A percentile compares a stretch with the other conserved stretches of the same genome.
Evolutionary conservation across 53 echinoderm and acorn worm genomes (phyloP).

Genomic region (Holothuria scabra): DNA sequence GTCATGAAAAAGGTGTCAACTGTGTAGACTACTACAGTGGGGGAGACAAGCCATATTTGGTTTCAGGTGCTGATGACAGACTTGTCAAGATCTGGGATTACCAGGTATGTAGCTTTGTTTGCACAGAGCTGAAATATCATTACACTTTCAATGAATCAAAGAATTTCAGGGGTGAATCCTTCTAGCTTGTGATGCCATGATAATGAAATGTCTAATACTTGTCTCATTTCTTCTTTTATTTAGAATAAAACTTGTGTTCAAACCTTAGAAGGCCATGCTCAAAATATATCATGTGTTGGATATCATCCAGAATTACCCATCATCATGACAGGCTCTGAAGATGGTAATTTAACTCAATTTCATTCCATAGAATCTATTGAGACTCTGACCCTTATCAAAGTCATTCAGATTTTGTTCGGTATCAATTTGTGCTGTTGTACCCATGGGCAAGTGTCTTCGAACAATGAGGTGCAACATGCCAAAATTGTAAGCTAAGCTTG

Average conservation of each 20-base stretch:
- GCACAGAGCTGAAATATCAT: too few relatives aligned
- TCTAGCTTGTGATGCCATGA: too few relatives aligned
- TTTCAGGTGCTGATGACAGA: conserved; percentile 96
- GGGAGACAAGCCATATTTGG: conserved; percentile 94
- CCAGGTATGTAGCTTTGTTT: conserved; percentile 67
- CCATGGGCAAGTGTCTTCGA: too few relatives aligned
- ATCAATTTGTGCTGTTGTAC: too few relatives aligned
- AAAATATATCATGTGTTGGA: conserved; percentile 96
- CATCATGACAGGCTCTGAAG: conserved; percentile 99
- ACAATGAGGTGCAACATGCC: too few relatives aligned
- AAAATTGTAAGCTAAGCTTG: too few relatives aligned
- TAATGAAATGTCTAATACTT: not conserved
- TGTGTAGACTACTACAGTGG: conserved; percentile 98
- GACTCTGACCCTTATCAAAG: too few relatives aligned
- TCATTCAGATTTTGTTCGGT: too few relatives aligned
- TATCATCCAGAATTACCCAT: conserved; percentile 97
- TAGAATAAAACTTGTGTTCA: conserved; percentile 99
- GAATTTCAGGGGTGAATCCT: too few relatives aligned
- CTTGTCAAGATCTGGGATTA: conserved; percentile 99
- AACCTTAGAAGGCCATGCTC: conserved; percentile 96
- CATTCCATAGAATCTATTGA: not conserved
- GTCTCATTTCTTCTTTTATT: conserved; percentile 8
- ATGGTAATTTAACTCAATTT: conserved; percentile 57
- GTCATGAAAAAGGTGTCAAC: conserved; percentile 98
- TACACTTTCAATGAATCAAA: too few relatives aligned